A percentile compares a stretch with the other conserved stretches of the same genome.
Conservation (phyloP, 2,113 vertebrate genomes). For the Chionodraco myersi region DNA sequence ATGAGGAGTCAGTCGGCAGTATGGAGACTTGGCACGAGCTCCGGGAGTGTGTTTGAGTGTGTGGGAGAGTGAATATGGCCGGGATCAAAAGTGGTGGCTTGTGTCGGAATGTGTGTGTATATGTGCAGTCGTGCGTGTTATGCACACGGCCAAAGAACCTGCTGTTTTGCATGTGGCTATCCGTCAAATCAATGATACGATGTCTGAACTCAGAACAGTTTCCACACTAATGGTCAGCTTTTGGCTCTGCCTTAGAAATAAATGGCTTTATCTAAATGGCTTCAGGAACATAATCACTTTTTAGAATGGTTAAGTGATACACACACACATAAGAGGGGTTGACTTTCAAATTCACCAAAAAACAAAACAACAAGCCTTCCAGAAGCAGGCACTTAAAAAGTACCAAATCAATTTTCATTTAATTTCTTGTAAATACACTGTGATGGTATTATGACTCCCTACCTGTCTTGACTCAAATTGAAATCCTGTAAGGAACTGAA, state of each 20-base stretch:
- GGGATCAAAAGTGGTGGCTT: constrained; percentile 29
- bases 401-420: constrained; percentile 12
- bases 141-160: constrained; percentile 7
- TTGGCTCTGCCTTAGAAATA: neutral
- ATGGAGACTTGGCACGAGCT: constrained; percentile 61
- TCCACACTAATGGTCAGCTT: constrained; percentile 8
- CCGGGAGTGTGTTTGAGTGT: constrained; percentile 39
- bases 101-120: constrained; percentile 14
- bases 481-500: constrained; percentile 6
- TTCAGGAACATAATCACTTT: neutral
- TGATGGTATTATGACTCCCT: constrained; percentile 12
- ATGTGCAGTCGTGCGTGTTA: neutral
- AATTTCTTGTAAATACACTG: constrained; percentile 22
- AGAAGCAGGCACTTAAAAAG: constrained; percentile 1
- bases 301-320: constrained; percentile 1
- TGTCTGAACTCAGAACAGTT: constrained; percentile 6
- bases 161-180: constrained; percentile 12
- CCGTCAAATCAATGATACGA: constrained; percentile 18
- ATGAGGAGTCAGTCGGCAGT: constrained; percentile 58
- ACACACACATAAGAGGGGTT: neutral
- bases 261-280: constrained; percentile 1
- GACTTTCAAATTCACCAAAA: neutral
- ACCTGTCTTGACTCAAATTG: neutral
- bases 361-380: neutral
- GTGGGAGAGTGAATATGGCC: constrained; percentile 18